Conservation (phyloP, 2,113 vertebrate species). For the Microcebus jonahi region DNA sequence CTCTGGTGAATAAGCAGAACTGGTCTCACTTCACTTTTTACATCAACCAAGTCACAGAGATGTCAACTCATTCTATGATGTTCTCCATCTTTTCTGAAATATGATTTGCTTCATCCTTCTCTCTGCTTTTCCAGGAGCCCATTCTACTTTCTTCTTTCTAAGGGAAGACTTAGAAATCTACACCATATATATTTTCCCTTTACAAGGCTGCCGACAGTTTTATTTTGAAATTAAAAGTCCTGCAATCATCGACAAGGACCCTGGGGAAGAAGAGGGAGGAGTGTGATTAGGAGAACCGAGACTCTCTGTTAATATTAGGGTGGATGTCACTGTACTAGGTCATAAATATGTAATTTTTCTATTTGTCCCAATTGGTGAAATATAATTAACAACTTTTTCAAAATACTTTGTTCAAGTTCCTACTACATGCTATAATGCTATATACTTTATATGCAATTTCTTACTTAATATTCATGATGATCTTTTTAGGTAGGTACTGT, state of each 20-base stretch:
- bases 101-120: conserved; percentile 20
- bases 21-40: not conserved
- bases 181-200: conserved; percentile 1
- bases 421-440: not conserved
- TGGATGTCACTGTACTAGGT: not conserved
- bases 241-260: not conserved
- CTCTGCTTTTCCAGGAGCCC: not conserved
- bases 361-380: not conserved
- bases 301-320: not conserved
- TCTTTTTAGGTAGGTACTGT: not conserved
- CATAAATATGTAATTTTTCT: not conserved
- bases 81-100: not conserved
- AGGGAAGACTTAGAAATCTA: not conserved
- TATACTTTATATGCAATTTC: not conserved
- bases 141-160: not conserved
- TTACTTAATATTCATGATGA: not conserved
- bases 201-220: not conserved
- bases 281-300: not conserved
- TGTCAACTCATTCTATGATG: not conserved
- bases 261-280: not conserved
- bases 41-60: not conserved
- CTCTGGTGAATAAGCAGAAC: not conserved
- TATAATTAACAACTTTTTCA: not conserved
- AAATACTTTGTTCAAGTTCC: not conserved
- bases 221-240: conserved; percentile 39